Evolutionary conservation across 1,140 invertebrate genomes (phyloP), one percentile per base, ranked within the genome.

Genomic region (Brachionus manjavacas): DNA sequence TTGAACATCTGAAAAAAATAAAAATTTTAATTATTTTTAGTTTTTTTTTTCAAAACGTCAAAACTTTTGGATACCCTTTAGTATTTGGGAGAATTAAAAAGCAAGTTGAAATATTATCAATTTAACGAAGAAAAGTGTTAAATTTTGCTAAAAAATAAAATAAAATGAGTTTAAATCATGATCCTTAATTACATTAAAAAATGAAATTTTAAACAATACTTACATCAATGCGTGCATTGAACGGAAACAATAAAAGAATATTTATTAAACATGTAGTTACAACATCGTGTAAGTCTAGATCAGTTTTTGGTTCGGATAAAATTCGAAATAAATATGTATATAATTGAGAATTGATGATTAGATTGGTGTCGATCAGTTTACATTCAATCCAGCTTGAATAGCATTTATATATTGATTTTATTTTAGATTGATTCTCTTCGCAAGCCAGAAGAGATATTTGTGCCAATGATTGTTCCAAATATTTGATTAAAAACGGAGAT

Each of bases 381-480:
- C 16, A 28, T 9, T 81, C 79, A 35, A 81, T 81, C 79, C 79
- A 81, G 23, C 79, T 81, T 6, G 79, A 60, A 60, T 43, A 68
- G n/a, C 79, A 81, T 68, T 81, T 81, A 46, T 31, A 81, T 35
- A 81, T 64, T 8, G 12, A 25, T 46, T 81, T 81, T 81, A 64
- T 20, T 81, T 68, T 81, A 20, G 20, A 43, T 64, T 81, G 79
- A 25, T 39, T 20, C 28, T 81, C 23, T 41, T 81, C 12, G 28
- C 16, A 28, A 25, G 79, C 2, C 23, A 43, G 49, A 12, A 9
- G n/a, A n/a, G 79, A 64, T 25, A 81, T 35, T 35, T 60, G 79
- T 31, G 35, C 39, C 31, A 64, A 14, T 2, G 79, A 60, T 35
- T 81, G 88, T 88, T 93, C 93, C 88, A 97, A 88, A 89, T 95